phyloP scores from a whole-genome alignment of 2,797 vertebrate species.

The Macropodus opercularis region DNA sequence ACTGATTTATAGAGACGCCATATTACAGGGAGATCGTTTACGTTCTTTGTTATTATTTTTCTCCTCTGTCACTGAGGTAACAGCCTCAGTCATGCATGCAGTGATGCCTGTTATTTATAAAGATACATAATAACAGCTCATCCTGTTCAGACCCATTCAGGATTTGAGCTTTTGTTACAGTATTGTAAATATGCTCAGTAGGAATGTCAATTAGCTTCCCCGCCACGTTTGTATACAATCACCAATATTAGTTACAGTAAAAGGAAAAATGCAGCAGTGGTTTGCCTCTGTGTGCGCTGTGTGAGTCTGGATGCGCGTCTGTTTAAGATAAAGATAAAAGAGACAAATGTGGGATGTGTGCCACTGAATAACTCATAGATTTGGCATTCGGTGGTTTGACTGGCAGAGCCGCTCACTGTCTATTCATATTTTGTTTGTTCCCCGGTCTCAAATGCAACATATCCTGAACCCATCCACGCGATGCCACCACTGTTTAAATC shows the following conservation, averaged over 20 bases:
- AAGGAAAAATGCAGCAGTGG: conserved; percentile 29
- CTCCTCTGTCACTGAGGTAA: conserved; percentile 47
- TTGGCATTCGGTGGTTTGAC: conserved; percentile 50
- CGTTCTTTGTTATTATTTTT: conserved; percentile 38
- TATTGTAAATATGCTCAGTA: conserved; percentile 49
- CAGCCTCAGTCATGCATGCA: conserved; percentile 41
- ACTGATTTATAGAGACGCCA: conserved; percentile 24
- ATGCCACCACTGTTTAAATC: conserved; percentile 30
- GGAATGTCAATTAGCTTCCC: conserved; percentile 51
- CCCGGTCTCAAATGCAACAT: conserved; percentile 37
- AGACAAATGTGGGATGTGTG: conserved; percentile 36
- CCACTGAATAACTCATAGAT: conserved; percentile 40
- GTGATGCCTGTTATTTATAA: conserved; percentile 51
- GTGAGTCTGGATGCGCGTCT: conserved; percentile 27
- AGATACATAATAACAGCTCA: conserved; percentile 53
- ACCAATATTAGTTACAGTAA: conserved; percentile 47
- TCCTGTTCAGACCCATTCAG: conserved; percentile 31
- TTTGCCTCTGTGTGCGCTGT: conserved; percentile 27
- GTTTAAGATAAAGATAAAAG: conserved; percentile 56
- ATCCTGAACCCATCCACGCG: conserved; percentile 39
- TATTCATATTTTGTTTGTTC: conserved; percentile 56
- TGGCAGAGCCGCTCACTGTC: conserved; percentile 39
- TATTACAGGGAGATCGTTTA: conserved; percentile 38
- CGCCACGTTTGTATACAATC: conserved; percentile 27
- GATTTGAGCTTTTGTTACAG: conserved; percentile 49